Evolutionary conservation across 2,797 vertebrate genomes (phyloP).

Genomic region (Mormyrops attenuatus): DNA sequence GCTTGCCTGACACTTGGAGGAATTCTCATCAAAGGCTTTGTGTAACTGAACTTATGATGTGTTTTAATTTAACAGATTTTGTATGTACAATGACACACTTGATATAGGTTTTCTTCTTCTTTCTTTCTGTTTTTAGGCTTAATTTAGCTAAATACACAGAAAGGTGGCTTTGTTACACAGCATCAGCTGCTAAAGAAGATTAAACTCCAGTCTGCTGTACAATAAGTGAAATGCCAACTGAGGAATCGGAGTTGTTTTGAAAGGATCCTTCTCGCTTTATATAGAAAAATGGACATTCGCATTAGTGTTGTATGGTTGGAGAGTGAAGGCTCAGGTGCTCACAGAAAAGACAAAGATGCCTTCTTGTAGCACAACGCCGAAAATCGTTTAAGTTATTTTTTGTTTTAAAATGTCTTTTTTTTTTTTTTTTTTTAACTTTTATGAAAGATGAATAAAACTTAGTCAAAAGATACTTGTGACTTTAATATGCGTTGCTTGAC

Average conservation of each 20-base stretch:
- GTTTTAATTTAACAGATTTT: conserved; percentile 15
- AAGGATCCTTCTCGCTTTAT: neutral
- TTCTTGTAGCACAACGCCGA: neutral
- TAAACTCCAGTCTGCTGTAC: neutral
- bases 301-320: neutral
- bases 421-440: conserved; percentile 1
- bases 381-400: neutral
- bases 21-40: conserved; percentile 5
- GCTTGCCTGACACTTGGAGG: conserved; percentile 21
- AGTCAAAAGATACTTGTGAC: neutral
- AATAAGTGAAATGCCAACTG: conserved; percentile 3
- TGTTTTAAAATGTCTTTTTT: neutral
- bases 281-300: neutral
- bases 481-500: neutral
- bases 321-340: neutral
- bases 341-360: neutral
- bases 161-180: neutral
- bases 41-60: conserved; percentile 8
- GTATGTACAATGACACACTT: neutral
- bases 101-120: neutral
- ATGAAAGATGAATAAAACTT: neutral
- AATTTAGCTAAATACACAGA: conserved; percentile 5
- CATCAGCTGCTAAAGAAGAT: neutral
- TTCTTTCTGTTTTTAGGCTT: conserved; percentile 5
- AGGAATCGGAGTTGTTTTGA: conserved; percentile 3